A percentile compares a stretch with the other conserved stretches of the same genome.
phyloP scores from a whole-genome alignment of 2,797 vertebrate genomes.

The Sciaenops ocellatus region DNA sequence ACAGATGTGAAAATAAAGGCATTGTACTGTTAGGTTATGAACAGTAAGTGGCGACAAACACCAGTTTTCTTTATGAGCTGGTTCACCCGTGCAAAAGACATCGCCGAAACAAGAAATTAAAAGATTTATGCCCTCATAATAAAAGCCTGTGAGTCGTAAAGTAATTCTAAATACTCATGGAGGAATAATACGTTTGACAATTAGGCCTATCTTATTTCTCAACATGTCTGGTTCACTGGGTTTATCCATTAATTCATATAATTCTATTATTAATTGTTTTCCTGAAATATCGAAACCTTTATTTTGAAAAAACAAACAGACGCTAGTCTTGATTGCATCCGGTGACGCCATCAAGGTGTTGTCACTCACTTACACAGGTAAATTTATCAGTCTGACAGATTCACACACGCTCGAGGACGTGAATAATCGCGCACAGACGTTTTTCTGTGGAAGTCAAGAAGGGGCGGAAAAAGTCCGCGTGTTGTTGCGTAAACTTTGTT shows the following conservation, averaged over 20 bases:
- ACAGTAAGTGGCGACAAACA: constrained; percentile 29
- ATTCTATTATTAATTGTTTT: background rate
- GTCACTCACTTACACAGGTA: rapidly evolving
- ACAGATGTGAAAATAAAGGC: too few relatives aligned
- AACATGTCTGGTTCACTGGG: background rate
- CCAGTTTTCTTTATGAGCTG: background rate
- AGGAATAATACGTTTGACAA: too few relatives aligned
- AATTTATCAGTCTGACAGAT: background rate
- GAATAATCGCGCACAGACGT: background rate
- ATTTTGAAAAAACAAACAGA: background rate
- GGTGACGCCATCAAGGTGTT: constrained; percentile 1
- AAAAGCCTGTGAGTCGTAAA: background rate
- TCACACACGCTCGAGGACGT: rapidly evolving
- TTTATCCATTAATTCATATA: background rate
- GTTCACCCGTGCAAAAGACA: background rate
- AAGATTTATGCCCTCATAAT: background rate
- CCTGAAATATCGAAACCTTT: background rate
- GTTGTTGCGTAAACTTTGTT: background rate
- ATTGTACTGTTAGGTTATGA: background rate
- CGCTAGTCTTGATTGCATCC: rapidly evolving
- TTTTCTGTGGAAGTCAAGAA: background rate
- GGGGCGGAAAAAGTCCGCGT: background rate
- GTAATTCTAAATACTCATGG: too few relatives aligned
- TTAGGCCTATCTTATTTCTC: too few relatives aligned
- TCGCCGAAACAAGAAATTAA: background rate